phyloP scores from a whole-genome alignment of 1,140 invertebrate species.

The Hypsibius dujardini region DNA sequence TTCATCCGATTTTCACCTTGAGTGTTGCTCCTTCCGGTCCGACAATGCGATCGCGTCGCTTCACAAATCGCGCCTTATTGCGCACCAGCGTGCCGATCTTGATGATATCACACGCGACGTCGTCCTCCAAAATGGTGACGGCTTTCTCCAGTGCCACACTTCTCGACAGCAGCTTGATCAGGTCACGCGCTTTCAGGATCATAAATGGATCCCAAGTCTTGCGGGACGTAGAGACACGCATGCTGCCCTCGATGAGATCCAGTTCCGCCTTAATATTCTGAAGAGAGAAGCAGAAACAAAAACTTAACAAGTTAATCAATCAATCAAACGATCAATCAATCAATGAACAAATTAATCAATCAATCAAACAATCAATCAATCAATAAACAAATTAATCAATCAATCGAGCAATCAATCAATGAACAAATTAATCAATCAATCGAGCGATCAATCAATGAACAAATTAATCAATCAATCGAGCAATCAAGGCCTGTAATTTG shows the following conservation, averaged over 20 bases:
- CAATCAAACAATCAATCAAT: too few relatives aligned
- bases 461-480: too few relatives aligned
- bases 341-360: too few relatives aligned
- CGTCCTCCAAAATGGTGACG: slow-evolving; percentile 51
- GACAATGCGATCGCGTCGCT: slow-evolving; percentile 78
- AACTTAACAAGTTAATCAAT: too few relatives aligned
- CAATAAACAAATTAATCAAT: too few relatives aligned
- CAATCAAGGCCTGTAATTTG: too few relatives aligned
- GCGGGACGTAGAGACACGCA: slow-evolving; percentile 81
- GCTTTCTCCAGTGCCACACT: slow-evolving; percentile 95
- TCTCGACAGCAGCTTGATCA: slow-evolving; percentile 81
- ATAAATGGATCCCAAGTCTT: slow-evolving; percentile 98
- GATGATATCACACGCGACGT: slow-evolving; percentile 82
- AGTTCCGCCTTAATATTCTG: slow-evolving; percentile 69
- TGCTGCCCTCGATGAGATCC: slow-evolving; percentile 82
- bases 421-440: too few relatives aligned
- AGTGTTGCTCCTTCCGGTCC: slow-evolving; percentile 90
- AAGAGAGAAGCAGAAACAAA: too few relatives aligned
- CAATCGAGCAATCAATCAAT: too few relatives aligned
- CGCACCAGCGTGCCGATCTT: slow-evolving; percentile 77
- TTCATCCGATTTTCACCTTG: slow-evolving; percentile 38
- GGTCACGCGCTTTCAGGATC: slow-evolving; percentile 85
- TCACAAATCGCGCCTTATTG: slow-evolving; percentile 88
- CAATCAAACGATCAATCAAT: too few relatives aligned
- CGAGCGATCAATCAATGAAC: too few relatives aligned